Base-by-base conservation (phyloP, 2,888 invertebrate genomes). In the Sycophila texana region DNA sequence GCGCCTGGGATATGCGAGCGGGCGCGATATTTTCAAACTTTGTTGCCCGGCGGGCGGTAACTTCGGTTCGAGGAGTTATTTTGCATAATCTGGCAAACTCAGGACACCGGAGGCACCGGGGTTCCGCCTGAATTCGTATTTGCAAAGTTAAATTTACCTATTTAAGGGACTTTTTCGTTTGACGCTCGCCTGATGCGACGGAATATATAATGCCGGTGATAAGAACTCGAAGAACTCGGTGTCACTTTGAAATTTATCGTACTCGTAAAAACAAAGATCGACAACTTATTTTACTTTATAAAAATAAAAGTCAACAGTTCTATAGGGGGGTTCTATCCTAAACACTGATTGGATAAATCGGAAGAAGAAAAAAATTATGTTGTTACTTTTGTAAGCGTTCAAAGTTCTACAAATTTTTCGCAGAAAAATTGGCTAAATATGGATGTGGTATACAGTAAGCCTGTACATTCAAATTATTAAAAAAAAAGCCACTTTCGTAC, bases 1-100 rank as follows among this genome's bases (percentile, higher is more conserved):
- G 75, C 60, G 66, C 57, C 60, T 53, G 77, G 66, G 39, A 70
- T 70, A 70, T 61, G 63, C 53, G 66, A 47, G n/a, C 14, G 39
- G 39, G 63, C 78, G 55, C 76, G 72, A 76, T 73, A 80, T 80
- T 80, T 80, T 60, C 80, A 67, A 80, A 80, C 80, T 80, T 80
- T 80, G 80, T 76, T 73, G 71, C 71, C 66, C 66, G 60, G 16
- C 61, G 47, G 39, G 39, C 18, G 68, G 68, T 77, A 80, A 80
- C 74, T 77, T 80, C 53, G 80, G 74, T 77, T 80, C 74, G 80
- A 16, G 53, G 61, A 81, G 81, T 81, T 78, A 81, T 81, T 81
- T 81, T 81, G 80, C 77, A 80, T 77, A 80, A 80, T 77, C 77
- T 80, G 80, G 18, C 66, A 73, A 75, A 76, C 75, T 72, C 71